Evolutionary conservation across 2,113 vertebrate species (phyloP).

Genomic region (Eretmochelys imbricata): DNA sequence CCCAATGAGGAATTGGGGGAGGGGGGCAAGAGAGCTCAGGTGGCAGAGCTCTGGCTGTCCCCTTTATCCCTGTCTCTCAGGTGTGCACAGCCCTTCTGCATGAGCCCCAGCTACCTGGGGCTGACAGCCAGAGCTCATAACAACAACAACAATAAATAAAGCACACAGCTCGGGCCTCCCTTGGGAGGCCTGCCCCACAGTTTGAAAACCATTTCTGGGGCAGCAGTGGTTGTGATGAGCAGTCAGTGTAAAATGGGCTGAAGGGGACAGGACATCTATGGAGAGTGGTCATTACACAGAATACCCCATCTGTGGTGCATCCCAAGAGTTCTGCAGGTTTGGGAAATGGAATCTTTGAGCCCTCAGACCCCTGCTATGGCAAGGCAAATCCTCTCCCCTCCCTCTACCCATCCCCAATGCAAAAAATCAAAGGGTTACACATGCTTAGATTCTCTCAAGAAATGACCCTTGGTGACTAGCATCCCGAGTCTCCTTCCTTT

Average conservation of each 20-base stretch:
- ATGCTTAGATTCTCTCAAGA: background rate
- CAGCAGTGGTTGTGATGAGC: background rate
- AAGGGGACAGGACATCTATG: background rate
- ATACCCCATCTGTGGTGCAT: background rate
- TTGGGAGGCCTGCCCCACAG: too few relatives aligned
- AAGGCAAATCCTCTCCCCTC: background rate
- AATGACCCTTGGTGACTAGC: background rate
- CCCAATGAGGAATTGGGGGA: too few relatives aligned
- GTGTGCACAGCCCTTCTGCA: too few relatives aligned
- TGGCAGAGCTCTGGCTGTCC: too few relatives aligned
- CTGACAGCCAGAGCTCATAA: too few relatives aligned
- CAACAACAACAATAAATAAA: too few relatives aligned
- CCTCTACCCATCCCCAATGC: fast-evolving
- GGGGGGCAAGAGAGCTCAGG: too few relatives aligned
- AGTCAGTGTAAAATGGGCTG: background rate
- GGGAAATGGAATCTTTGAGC: background rate
- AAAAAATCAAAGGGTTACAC: background rate
- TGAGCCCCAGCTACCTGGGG: too few relatives aligned
- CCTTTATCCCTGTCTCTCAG: too few relatives aligned
- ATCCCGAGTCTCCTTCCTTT: background rate
- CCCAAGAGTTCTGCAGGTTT: background rate
- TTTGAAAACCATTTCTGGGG: background rate
- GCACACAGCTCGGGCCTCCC: too few relatives aligned
- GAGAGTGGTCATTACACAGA: background rate
- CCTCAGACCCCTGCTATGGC: background rate